Conservation (phyloP, 2,113 vertebrate species). For the Cyphomyrus discorhynchus region DNA sequence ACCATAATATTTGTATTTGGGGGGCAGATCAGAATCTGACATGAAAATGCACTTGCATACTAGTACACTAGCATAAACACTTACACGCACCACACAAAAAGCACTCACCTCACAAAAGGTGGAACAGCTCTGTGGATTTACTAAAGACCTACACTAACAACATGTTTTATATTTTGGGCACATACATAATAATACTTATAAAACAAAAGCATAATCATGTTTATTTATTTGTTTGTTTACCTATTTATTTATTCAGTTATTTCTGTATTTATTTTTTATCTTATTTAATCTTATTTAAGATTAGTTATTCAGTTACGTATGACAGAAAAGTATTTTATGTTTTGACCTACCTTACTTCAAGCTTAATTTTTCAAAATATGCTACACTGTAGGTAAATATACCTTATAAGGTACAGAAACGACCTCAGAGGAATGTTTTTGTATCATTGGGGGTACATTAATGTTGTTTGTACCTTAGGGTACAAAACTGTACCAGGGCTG, state of each 20-base stretch:
- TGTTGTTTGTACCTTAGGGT: not conserved
- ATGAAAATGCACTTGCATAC: conserved; percentile 4
- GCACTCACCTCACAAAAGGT: not conserved
- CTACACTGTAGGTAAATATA: not conserved
- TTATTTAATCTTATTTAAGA: not conserved
- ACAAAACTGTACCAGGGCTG: not conserved
- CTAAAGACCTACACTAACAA: not conserved
- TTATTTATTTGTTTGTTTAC: too few species aligned
- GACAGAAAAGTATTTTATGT: not conserved
- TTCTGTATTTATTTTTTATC: not conserved
- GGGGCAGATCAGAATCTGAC: conserved; percentile 54
- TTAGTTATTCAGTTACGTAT: not conserved
- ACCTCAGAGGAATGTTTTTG: not conserved
- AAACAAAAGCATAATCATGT: not conserved
- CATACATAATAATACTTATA: not conserved
- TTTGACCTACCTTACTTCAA: not conserved
- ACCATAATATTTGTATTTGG: conserved; percentile 67
- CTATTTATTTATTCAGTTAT: not conserved
- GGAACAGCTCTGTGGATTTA: not conserved
- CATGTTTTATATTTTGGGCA: not conserved
- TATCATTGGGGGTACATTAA: not conserved
- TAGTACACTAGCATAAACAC: conserved; percentile 8
- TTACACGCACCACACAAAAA: not conserved
- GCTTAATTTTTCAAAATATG: not conserved
- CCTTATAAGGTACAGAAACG: not conserved